A percentile compares a stretch with the other conserved stretches of the same genome.
phyloP scores from a whole-genome alignment of 2,113 vertebrate species.

The Solea solea region DNA sequence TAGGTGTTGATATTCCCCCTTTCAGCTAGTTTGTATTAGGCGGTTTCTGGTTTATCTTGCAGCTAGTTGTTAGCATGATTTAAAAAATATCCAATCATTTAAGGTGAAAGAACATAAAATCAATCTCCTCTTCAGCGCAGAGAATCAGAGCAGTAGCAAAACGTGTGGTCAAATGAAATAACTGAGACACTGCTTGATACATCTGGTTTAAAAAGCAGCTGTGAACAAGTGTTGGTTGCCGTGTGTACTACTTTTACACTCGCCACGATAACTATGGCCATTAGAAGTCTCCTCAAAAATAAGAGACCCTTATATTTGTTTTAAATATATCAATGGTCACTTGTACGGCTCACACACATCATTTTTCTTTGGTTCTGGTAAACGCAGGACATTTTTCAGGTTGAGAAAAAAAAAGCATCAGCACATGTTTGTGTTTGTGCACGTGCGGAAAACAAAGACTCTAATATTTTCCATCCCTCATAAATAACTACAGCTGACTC shows the following conservation, averaged over 20 bases:
- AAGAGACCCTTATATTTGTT: too few relatives aligned
- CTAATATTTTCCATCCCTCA: constrained; percentile 22
- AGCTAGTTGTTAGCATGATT: too few relatives aligned
- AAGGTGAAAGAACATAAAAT: too few relatives aligned
- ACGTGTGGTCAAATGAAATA: constrained; percentile 29
- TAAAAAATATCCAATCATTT: too few relatives aligned
- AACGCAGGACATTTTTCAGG: constrained; percentile 10
- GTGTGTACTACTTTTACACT: background rate
- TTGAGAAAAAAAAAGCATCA: constrained; percentile 32
- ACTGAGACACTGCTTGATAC: constrained; percentile 29
- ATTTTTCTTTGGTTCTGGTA: constrained; percentile 18
- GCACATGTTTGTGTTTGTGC: background rate
- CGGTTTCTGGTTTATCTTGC: too few relatives aligned
- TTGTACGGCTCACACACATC: background rate
- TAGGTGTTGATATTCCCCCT: too few relatives aligned
- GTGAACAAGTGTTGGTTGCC: too few relatives aligned
- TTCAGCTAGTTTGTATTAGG: too few relatives aligned
- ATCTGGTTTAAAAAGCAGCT: background rate
- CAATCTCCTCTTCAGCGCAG: background rate
- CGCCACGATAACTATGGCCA: background rate
- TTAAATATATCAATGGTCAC: too few relatives aligned
- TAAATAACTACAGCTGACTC: constrained; percentile 30
- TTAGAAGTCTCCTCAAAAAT: background rate
- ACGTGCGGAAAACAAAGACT: constrained; percentile 40
- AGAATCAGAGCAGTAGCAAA: constrained; percentile 33